phyloP scores from a whole-genome alignment of 2,113 vertebrate species.

The Tupaia tana region DNA sequence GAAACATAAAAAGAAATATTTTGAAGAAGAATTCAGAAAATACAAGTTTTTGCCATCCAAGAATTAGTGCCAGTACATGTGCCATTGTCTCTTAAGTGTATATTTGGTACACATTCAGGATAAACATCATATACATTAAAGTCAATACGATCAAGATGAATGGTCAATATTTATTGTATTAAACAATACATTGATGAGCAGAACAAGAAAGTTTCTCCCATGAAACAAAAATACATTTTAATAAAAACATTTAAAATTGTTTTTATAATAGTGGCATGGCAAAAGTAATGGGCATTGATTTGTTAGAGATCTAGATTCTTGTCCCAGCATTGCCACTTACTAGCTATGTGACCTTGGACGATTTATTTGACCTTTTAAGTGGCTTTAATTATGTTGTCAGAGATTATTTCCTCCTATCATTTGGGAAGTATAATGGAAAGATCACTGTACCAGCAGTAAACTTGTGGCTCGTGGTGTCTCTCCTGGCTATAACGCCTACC shows the following conservation, averaged over 20 bases:
- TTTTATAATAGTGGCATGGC: not conserved
- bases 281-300: not conserved
- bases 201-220: not conserved
- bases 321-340: not conserved
- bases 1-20: not conserved
- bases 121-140: conserved; percentile 7
- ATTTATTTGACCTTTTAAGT: conserved; percentile 62
- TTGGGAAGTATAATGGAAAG: not conserved
- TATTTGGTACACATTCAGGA: not conserved
- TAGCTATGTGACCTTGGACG: not conserved
- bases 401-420: conserved; percentile 63
- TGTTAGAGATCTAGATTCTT: not conserved
- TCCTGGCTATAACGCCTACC: not conserved
- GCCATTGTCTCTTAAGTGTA: not conserved
- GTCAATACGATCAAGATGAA: not conserved
- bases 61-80: not conserved
- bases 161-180: not conserved
- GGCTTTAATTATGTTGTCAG: conserved; percentile 64
- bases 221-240: conserved; percentile 35
- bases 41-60: not conserved
- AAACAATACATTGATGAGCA: not conserved
- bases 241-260: not conserved
- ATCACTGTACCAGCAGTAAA: not conserved
- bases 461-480: not conserved
- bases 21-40: not conserved